Base-by-base conservation (phyloP, 2,888 invertebrate species). In the Serripes groenlandicus region DNA sequence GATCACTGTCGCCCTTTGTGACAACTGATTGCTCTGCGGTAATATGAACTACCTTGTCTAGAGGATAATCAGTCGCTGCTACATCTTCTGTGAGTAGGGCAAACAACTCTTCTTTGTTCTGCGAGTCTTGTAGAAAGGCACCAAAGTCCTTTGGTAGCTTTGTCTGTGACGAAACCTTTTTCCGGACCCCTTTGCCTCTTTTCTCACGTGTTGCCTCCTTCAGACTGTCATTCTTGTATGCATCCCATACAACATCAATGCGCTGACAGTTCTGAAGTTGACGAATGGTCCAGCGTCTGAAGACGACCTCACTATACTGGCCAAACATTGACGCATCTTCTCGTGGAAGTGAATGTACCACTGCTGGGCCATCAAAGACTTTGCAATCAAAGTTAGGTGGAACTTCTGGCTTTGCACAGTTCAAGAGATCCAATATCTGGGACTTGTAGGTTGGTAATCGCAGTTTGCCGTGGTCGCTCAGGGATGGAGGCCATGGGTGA, bases 201-300 rank as follows among this genome's bases (percentile, higher is more conserved):
- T 83, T 86, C 2, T 66, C 32, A 28, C 86, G 32, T 28, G 83
- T 85, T n/a, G 42, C 30, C n/a, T 56, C 77, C 60, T 90, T 87
- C 49, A 90, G 60, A 68, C 79, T 83, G 15, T 79, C 66, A 35
- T 52, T 26, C 15, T 21, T 11, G 56, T 87, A 87, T 54, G 18
- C 73, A 74, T 89, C 87, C 80, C 75, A 88, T 5, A 83, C 73
- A 34, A 85, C 49, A 60, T 90, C 88, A 9, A 88, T 9, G 26
- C 88, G 42, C 5, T 68, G 35, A 11, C 56, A 68, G 18, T 56
- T 54, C 11, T 42, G 9, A 26, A 89, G 66, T 54, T 89, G 85
- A 18, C 49, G 26, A 52, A 49, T 15, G 15, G 78, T 34, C 49
- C 85, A 82, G 54, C 79, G 82, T 7, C 81, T 35, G 42, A 76